Conservation (phyloP, 2,113 vertebrate species). For the Cephalopholis sonnerati region DNA sequence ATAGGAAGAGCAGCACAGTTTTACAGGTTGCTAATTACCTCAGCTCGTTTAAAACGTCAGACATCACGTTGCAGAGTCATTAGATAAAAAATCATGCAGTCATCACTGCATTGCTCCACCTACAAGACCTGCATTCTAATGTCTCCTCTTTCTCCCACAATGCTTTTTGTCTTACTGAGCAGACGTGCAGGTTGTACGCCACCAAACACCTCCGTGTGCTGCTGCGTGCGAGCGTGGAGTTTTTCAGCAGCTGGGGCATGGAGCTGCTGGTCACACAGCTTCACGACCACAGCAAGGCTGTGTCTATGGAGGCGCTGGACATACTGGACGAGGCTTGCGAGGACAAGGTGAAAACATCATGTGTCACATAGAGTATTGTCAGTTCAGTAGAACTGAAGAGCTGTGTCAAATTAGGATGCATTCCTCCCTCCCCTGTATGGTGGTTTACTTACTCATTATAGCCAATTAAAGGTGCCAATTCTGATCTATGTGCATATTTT, state of each 20-base stretch:
- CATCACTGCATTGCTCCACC: background rate
- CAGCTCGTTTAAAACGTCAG: background rate
- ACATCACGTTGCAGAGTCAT: background rate
- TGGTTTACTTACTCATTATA: background rate
- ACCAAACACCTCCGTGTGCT: constrained; percentile 97
- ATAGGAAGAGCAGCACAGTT: background rate
- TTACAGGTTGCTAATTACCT: background rate
- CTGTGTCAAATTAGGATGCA: background rate
- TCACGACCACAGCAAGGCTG: constrained; percentile 97
- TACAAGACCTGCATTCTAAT: background rate
- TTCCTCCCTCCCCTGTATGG: background rate
- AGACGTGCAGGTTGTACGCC: constrained; percentile 94
- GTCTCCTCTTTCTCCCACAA: background rate
- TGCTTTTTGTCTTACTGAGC: constrained; percentile 27
- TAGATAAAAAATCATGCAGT: background rate
- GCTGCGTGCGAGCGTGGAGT: constrained; percentile 96
- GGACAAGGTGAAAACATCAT: constrained; percentile 89
- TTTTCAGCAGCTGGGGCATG: constrained; percentile 99
- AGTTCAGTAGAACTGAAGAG: too few relatives aligned
- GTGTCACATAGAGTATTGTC: background rate
- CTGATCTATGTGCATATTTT: too few relatives aligned
- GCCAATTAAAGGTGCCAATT: too few relatives aligned
- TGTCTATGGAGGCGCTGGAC: constrained; percentile 97
- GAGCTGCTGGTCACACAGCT: constrained; percentile 98
- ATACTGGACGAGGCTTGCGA: constrained; percentile 98